Conservation (phyloP, 2,797 vertebrate species). For the Jordanella pulchra region DNA sequence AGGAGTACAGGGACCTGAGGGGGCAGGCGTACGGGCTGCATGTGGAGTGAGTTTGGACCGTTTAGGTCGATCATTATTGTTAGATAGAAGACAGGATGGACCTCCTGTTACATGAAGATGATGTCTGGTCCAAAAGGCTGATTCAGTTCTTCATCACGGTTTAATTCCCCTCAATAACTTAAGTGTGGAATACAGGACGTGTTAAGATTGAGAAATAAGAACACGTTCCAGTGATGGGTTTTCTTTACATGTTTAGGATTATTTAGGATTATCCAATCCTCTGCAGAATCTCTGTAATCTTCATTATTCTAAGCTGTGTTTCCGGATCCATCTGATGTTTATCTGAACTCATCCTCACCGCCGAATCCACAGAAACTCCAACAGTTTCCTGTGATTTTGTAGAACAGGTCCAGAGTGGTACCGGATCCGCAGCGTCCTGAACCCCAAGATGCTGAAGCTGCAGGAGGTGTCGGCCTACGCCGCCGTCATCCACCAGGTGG, state of each 20-base stretch:
- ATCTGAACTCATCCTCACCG: no score
- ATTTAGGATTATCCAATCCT: neutral
- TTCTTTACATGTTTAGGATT: no score
- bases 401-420: constrained; percentile 76
- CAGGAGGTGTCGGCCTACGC: constrained; percentile 64
- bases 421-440: constrained; percentile 76
- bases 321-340: no score
- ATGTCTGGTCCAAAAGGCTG: neutral
- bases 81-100: no score
- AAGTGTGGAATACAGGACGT: no score
- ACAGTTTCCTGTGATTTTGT: neutral
- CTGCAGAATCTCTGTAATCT: neutral
- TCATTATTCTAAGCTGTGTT: no score
- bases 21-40: constrained; percentile 81
- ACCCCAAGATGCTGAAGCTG: constrained; percentile 80
- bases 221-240: no score
- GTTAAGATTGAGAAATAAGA: no score
- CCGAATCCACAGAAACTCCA: no score
- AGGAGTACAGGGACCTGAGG: constrained; percentile 79
- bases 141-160: no score
- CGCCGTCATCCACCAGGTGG: constrained; percentile 73
- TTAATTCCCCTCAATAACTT: no score
- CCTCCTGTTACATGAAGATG: no score
- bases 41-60: constrained; percentile 69
- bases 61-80: neutral